Evolutionary conservation across 2,797 vertebrate species (phyloP).

Genomic region (Perodicticus potto): DNA sequence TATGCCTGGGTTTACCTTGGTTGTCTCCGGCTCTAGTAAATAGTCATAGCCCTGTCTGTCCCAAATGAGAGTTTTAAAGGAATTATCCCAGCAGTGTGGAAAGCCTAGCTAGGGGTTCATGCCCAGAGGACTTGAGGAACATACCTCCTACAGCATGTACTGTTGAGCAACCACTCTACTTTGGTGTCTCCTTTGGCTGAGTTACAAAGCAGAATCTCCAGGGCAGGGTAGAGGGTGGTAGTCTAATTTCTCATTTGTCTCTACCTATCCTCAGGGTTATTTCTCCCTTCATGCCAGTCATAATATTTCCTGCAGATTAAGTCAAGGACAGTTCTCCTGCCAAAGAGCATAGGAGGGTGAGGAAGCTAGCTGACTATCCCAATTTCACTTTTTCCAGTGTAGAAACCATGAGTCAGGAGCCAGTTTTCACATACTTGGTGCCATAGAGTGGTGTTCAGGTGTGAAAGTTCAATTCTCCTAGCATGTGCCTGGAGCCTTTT

Average conservation of each 20-base stretch:
- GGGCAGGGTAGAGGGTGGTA: background rate
- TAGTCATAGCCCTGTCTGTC: background rate
- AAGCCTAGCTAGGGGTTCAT: background rate
- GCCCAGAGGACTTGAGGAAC: background rate
- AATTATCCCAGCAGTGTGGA: background rate
- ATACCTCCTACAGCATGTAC: background rate
- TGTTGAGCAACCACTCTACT: background rate
- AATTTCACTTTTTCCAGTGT: background rate
- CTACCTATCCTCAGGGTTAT: background rate
- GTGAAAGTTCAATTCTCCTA: background rate
- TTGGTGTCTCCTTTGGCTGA: background rate
- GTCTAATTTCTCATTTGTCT: background rate
- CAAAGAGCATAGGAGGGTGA: background rate
- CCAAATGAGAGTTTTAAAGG: background rate
- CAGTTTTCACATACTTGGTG: background rate
- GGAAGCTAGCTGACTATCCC: background rate
- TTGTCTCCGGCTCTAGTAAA: background rate
- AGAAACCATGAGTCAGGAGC: background rate
- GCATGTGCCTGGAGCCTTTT: background rate
- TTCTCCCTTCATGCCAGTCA: background rate
- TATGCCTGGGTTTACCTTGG: background rate
- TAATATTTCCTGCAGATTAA: background rate
- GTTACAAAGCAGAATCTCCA: background rate
- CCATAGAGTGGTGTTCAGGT: background rate
- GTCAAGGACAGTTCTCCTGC: background rate